phyloP scores from a whole-genome alignment of 1,140 invertebrate genomes.

The Nautilus pompilius region DNA sequence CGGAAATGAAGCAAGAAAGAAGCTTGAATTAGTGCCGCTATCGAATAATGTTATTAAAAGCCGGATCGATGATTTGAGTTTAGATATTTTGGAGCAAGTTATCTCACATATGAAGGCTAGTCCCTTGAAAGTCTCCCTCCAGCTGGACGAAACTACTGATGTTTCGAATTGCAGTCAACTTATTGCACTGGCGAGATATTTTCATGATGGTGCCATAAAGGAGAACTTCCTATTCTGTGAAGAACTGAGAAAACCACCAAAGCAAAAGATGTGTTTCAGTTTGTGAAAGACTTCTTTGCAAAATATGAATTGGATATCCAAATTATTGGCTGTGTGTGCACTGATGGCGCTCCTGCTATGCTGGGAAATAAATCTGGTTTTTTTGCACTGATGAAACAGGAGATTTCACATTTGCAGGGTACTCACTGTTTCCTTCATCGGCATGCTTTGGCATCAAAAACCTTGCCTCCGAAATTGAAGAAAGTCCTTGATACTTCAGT shows the following conservation, averaged over 20 bases:
- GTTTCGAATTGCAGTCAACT: background rate
- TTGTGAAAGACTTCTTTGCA: background rate
- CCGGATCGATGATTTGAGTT: background rate
- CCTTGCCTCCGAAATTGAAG: background rate
- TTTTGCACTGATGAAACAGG: background rate
- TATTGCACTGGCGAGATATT: background rate
- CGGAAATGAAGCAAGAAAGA: background rate
- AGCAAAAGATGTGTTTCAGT: conserved; percentile 1
- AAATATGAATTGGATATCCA: background rate
- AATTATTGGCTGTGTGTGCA: background rate
- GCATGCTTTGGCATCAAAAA: background rate
- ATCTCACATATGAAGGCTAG: background rate
- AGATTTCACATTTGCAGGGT: background rate
- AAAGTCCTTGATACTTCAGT: background rate
- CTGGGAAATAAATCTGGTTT: conserved; percentile 1
- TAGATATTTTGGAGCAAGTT: background rate
- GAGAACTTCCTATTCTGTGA: background rate
- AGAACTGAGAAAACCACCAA: background rate
- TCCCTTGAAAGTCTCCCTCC: background rate
- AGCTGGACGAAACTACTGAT: background rate
- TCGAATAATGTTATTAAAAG: conserved; percentile 1
- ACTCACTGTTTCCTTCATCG: background rate
- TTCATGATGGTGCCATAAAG: background rate
- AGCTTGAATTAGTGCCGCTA: background rate
- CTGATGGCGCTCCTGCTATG: background rate